Conservation (phyloP, 1,140 invertebrate genomes). For the Rhynchophorus ferrugineus region DNA sequence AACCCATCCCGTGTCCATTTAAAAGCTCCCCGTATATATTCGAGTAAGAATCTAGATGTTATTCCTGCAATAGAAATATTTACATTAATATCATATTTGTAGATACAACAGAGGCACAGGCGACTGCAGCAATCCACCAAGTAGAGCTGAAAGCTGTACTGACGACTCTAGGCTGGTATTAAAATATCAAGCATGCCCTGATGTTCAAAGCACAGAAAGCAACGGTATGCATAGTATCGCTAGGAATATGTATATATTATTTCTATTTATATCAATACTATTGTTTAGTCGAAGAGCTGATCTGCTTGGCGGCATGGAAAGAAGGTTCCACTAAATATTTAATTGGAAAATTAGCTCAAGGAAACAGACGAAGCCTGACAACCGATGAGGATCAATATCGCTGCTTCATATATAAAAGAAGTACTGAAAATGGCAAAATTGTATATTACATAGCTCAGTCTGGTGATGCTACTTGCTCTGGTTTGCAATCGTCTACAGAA, state of each 20-base stretch:
- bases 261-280: background rate
- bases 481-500: slow-evolving; percentile 55
- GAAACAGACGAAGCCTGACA: slow-evolving; percentile 42
- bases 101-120: slow-evolving; percentile 64
- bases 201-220: slow-evolving; percentile 64
- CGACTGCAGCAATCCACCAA: slow-evolving; percentile 66
- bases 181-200: slow-evolving; percentile 79
- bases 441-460: slow-evolving; percentile 65
- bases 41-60: slow-evolving; percentile 5
- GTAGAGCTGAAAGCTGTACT: slow-evolving; percentile 73
- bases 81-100: slow-evolving; percentile 7
- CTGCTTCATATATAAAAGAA: slow-evolving; percentile 59
- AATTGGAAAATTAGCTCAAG: slow-evolving; percentile 56
- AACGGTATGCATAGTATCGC: slow-evolving; percentile 45
- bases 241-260: background rate
- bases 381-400: slow-evolving; percentile 55
- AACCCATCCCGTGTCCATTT: slow-evolving; percentile 64
- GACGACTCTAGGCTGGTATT: slow-evolving; percentile 70
- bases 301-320: slow-evolving; percentile 78
- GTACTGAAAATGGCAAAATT: slow-evolving; percentile 38
- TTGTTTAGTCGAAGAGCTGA: slow-evolving; percentile 68
- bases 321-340: slow-evolving; percentile 75
- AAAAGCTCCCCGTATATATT: slow-evolving; percentile 70
- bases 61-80: background rate
- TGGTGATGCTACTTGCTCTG: slow-evolving; percentile 74